phyloP scores from a whole-genome alignment of 2,797 vertebrate species.

The Otus scops region DNA sequence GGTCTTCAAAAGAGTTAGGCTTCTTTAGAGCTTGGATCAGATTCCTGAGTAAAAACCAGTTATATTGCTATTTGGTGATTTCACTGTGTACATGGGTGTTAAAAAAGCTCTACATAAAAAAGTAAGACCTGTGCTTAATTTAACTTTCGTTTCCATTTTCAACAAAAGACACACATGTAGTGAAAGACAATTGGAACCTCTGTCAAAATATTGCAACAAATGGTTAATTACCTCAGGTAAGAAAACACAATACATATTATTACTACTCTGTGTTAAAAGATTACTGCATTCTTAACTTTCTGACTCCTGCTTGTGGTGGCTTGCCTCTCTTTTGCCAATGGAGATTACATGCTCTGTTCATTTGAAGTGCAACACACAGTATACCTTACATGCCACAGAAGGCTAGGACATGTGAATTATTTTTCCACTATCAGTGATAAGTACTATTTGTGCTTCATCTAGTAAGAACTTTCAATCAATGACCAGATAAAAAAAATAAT shows the following conservation, averaged over 20 bases:
- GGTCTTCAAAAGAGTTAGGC: neutral
- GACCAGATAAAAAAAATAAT: neutral
- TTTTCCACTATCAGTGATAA: neutral
- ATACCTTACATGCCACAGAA: neutral
- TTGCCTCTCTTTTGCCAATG: neutral
- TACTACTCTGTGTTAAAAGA: neutral
- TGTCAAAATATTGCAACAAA: neutral
- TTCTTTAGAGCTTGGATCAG: neutral
- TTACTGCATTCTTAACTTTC: neutral
- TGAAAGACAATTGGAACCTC: neutral
- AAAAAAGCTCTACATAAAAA: neutral
- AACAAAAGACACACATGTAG: accelerated
- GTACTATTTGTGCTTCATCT: neutral
- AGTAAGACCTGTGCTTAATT: neutral
- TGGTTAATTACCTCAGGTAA: neutral
- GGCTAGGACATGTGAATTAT: neutral
- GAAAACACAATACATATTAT: neutral
- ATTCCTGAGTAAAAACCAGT: neutral
- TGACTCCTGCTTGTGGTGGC: neutral
- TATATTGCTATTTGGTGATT: neutral
- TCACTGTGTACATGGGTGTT: neutral
- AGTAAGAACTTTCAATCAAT: neutral
- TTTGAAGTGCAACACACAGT: neutral
- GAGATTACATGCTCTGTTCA: neutral
- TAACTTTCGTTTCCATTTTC: neutral